Evolutionary conservation across 92 coral and sea anemone genomes (phyloP), one percentile per base, ranked within the genome.

Genomic region (Blastomussa wellsi): DNA sequence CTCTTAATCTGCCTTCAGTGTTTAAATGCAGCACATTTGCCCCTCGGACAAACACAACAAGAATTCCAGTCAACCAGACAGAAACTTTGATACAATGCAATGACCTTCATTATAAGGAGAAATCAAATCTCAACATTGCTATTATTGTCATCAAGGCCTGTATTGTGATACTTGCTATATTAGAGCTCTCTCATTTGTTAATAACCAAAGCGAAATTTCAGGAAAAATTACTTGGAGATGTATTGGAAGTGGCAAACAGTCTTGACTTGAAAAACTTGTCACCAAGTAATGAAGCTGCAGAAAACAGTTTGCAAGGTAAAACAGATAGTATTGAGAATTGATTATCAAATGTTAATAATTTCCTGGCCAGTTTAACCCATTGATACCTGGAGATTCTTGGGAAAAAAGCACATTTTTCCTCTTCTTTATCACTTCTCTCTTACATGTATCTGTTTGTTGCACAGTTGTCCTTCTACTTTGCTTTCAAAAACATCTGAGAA

Each of bases 51-150:
- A 69, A 81, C 67, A 81, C 42, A 51, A 81, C 67, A n/a, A 66
- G 26, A 19, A 47, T 44, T 81, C 6, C 85, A 51, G 2, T 36
- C 39, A 81, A 49, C 77, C 77, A 68, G 28, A 32, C 67, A 14
- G 44, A 28, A 32, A 44, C 67, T 1, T 11, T 3, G 15, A 0
- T 70, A 4, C 57, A 28, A 19, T 81, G 85, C 77, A 70, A 81
- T 69, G 77, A 81, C 42, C 39, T 51, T 15, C 85, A 74, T 35
- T 48, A 81, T 68, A 35, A 37, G 67, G 85, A 81, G 69, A 81
- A 81, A 80, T 44, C 84, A 68, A 68, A 31, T 1, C 65, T 48
- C 35, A 80, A 80, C 66, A 67, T 13, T 31, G 65, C 67, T 20
- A 79, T 79, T 31, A 79, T 79, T 44, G 83, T 2, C 8, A 31